These are phyloP conservation scores for Brachypteracias leptosomus DNA, from an alignment of 2,113 vertebrate species.

Conservation along the genomic window DNA sequence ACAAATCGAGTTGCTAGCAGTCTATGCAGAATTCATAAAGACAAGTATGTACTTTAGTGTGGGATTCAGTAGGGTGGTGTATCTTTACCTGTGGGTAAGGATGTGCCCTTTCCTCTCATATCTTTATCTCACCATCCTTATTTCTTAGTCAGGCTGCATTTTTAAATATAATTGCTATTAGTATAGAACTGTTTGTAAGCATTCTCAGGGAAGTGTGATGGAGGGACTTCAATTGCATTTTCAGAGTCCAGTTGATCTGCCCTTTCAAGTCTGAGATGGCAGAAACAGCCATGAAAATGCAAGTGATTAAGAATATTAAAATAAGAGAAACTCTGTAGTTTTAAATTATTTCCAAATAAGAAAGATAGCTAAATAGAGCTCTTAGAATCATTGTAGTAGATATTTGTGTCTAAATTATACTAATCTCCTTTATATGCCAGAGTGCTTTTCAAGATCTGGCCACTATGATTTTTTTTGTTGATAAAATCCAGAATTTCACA, in stretches of 20 bases:
- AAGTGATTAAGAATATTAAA: background rate
- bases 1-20: background rate
- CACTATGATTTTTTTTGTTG: background rate
- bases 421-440: background rate
- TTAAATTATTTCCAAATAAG: background rate
- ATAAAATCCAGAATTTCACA: background rate
- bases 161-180: background rate
- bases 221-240: background rate
- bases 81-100: background rate
- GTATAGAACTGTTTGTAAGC: background rate
- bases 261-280: background rate
- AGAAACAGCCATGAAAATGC: background rate
- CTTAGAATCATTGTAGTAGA: background rate
- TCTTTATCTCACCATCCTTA: background rate
- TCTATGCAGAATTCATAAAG: background rate
- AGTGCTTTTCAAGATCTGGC: background rate
- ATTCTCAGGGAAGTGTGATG: background rate
- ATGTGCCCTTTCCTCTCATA: rapidly evolving
- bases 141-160: background rate
- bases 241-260: background rate
- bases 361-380: background rate
- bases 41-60: background rate
- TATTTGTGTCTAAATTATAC: background rate
- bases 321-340: background rate
- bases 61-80: background rate